Conservation (phyloP, 2,797 vertebrate species). For the Myripristis jacobus region DNA sequence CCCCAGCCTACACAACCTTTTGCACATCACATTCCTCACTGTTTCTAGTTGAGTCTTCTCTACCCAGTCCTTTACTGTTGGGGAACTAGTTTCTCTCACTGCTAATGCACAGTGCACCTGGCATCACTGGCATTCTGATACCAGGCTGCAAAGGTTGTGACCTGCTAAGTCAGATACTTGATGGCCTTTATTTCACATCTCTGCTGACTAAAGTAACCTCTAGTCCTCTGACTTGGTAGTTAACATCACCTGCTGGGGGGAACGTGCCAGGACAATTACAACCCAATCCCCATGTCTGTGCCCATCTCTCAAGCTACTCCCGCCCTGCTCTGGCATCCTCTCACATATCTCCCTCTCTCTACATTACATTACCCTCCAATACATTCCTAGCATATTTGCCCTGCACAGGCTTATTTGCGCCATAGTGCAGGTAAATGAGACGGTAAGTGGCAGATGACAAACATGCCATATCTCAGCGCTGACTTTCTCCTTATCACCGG, state of each 20-base stretch:
- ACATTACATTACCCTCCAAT: constrained; percentile 19
- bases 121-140: too few species aligned
- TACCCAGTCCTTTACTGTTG: too few species aligned
- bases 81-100: too few species aligned
- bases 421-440: constrained; percentile 1
- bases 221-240: neutral
- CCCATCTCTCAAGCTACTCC: neutral
- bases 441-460: neutral
- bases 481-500: constrained; percentile 52
- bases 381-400: constrained; percentile 61
- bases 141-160: too few species aligned
- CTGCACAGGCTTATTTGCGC: constrained; percentile 32
- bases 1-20: too few species aligned
- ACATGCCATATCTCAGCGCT: neutral
- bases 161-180: too few species aligned
- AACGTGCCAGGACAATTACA: neutral
- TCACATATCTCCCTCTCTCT: constrained; percentile 10
- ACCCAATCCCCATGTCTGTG: constrained; percentile 15
- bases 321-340: neutral
- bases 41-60: too few species aligned
- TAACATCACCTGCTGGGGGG: neutral
- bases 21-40: too few species aligned
- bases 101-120: too few species aligned
- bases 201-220: too few species aligned
- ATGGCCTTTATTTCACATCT: too few species aligned